phyloP scores from a whole-genome alignment of 2,888 invertebrate genomes.

The Leptarthrus brevirostris region DNA sequence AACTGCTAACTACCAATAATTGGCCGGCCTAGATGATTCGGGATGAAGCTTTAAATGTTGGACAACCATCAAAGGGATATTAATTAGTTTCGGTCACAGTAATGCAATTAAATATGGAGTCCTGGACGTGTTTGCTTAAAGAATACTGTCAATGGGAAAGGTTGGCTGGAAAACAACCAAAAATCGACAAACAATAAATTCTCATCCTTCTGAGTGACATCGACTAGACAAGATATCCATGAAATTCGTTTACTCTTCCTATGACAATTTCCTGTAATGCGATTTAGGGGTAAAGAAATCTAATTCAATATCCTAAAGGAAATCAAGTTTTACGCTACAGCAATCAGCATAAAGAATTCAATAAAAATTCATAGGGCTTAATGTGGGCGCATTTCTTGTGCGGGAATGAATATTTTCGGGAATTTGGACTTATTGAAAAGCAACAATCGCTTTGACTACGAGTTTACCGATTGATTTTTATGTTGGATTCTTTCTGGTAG shows the following conservation, averaged over 20 bases:
- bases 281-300: constrained; percentile 14
- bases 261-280: constrained; percentile 18
- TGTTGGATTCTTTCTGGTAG: no score
- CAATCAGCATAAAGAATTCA: constrained; percentile 17
- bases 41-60: no score
- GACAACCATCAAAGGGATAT: no score
- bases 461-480: no score
- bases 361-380: constrained; percentile 10
- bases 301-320: constrained; percentile 26
- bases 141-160: no score
- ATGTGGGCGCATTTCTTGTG: neutral
- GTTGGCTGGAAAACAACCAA: no score
- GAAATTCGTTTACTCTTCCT: constrained; percentile 1
- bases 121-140: no score
- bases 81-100: no score
- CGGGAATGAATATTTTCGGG: neutral
- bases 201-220: no score
- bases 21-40: no score
- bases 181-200: no score
- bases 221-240: neutral
- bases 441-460: neutral
- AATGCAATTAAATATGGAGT: no score
- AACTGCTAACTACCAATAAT: neutral
- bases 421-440: neutral
- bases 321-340: constrained; percentile 8